Base-by-base conservation (phyloP, 2,797 vertebrate species). In the Micromesistius poutassou region DNA sequence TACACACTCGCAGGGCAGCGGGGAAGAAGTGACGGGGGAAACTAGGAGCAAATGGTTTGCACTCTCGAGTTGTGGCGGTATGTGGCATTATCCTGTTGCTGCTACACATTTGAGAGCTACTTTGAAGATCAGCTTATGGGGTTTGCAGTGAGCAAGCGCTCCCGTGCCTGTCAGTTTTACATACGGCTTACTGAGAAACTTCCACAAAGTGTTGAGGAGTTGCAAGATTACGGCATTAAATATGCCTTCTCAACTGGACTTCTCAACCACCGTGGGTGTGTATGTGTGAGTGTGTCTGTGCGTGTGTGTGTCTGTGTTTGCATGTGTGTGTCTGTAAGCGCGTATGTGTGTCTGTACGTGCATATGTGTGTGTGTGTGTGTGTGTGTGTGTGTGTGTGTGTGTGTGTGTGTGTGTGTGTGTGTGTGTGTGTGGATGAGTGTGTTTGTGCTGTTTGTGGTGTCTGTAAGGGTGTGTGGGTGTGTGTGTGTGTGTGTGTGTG, bases 71-170 rank as follows among this genome's bases (percentile, higher is more conserved):
- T 86, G 35, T 76, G 79, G 90, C 83, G 83, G 77, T 74, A 74
- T 70, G 50, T 31, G 71, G 79, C 84, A 82, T 93, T 93, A 94
- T 94, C 92, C 90, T 83, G 89, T 90, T 93, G 92, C 92, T 91
- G 91, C 92, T 85, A 75, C 83, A 81, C 79, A 89, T 83, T 87
- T 87, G 82, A 79, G 73, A 89, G 89, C 89, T 83, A 88, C 92
- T 94, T 91, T 91, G 85, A 89, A 88, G 88, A 91, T 87, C 86
- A 93, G 92, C 88, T 91, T 91, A 87, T 86, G 87, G 90, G 86
- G 89, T 91, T 89, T 84, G 86, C 85, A 81, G 77, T 79, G 87
- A 89, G 89, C 90, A 91, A 90, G 89, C 87, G 89, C 82, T 84
- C 83, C 87, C 86, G 4, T 71, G 70, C 36, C 86, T 91, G 91